Conservation (phyloP, 2,113 vertebrate species). For the Ptychochromis oligacanthus region DNA sequence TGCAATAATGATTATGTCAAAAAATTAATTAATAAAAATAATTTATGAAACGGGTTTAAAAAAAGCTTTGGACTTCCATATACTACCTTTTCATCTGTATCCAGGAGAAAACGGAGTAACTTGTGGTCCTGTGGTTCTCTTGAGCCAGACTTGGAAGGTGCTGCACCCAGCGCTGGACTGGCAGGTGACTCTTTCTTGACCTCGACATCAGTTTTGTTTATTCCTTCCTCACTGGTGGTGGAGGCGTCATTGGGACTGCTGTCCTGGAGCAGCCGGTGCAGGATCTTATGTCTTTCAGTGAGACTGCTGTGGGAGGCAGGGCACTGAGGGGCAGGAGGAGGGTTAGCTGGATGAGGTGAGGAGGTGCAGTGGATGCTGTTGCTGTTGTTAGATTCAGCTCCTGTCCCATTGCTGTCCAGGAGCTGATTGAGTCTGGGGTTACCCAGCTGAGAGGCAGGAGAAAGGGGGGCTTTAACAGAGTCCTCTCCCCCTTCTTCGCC, state of each 20-base stretch:
- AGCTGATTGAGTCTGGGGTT: constrained; percentile 89
- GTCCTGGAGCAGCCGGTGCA: constrained; percentile 93
- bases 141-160: constrained; percentile 71
- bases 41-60: too few relatives aligned
- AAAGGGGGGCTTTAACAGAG: constrained; percentile 74
- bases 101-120: constrained; percentile 92
- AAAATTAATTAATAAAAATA: background rate
- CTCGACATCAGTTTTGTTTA: constrained; percentile 58
- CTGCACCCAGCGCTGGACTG: constrained; percentile 57
- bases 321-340: constrained; percentile 80
- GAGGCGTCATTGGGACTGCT: constrained; percentile 87
- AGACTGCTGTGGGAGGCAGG: constrained; percentile 92
- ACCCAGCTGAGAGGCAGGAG: constrained; percentile 68
- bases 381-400: constrained; percentile 49
- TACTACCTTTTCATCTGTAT: constrained; percentile 88
- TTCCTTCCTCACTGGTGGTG: constrained; percentile 49
- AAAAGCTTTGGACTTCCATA: background rate
- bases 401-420: constrained; percentile 80
- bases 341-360: constrained; percentile 58
- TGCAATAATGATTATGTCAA: background rate
- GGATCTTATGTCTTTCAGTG: constrained; percentile 92
- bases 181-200: constrained; percentile 84
- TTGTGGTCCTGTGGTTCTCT: constrained; percentile 93
- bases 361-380: constrained; percentile 43
- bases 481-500: constrained; percentile 62